Evolutionary conservation across 2,888 invertebrate species (phyloP), one percentile per base, ranked within the genome.

Genomic region (Pachydiplax longipennis): DNA sequence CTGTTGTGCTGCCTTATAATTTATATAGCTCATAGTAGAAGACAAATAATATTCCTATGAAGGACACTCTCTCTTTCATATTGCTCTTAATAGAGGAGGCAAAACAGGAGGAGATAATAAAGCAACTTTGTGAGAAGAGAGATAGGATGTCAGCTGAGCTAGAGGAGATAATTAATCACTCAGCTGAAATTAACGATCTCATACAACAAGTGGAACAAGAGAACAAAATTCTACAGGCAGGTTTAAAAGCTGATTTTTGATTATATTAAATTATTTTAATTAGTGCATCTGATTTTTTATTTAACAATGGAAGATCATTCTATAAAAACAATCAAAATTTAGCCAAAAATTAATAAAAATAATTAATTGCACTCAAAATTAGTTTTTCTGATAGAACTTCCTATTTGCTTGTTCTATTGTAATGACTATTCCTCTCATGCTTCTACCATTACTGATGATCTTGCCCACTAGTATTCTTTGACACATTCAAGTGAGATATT

Each of bases 211-310:
- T 87, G 35, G 87, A 87, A 37, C 87, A 87, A 37, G 87, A 87
- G 61, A 87, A 87, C 40, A 87, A 65, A 87, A 61, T 87, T 87
- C 40, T 87, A 31, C 87, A 87, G 61, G 87, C 65, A 87, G 13
- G 87, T 40, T 65, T 8, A 25, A 22, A 4, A 61, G 12, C 8
- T 0, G 40, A 53, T 31, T 25, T 15, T 48, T 53, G 44, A 44
- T 44, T 44, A 4, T 40, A n/a, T 44, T 44, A 44, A 44, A 0
- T 44, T 10, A 0, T 44, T 0, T 0, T 0, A 44, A 8, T 10
- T 44, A 44, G 6, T 44, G 10, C 6, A 6, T 44, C 44, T 10
- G 10, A 44, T 6, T 44, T 44, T 44, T 1, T 8, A 0, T 44
- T 44, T 0, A 44, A 44, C 8, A 6, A 44, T 1, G 10, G 44